Evolutionary conservation across 1,140 invertebrate species (phyloP), one percentile per base, ranked within the genome.

Genomic region (Heliconius hermathena): DNA sequence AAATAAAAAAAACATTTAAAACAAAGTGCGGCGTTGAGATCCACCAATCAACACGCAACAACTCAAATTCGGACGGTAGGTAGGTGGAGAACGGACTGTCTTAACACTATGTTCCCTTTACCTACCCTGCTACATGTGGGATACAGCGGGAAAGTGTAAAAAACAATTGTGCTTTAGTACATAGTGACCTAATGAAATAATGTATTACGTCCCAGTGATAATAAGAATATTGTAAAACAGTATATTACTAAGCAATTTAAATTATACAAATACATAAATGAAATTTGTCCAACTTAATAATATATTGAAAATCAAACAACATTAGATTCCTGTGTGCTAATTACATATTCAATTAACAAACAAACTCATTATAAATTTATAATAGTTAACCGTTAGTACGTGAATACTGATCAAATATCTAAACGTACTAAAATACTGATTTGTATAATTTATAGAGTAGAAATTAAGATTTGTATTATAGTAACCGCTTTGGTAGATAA

Each of bases 291-390:
- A 5, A 57, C 54, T 57, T 22, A 57, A 57, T 57, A 57, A 57
- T 57, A 22, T 57, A 57, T 57, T 57, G 54, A 3, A 57, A 57
- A 57, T 57, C 54, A 57, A 57, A 57, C 54, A 57, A 22, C 54
- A 57, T 22, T 57, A 57, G 54, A 57, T 54, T 54, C 52, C 20
- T 54, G 52, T 54, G 18, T 22, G 54, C 54, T 57, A 57, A 57
- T 57, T 57, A 57, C 54, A 57, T 57, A 57, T 57, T 57, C 54
- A 57, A 57, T 57, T 57, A 57, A 57, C 54, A 57, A 57, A 57
- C 54, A 57, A 57, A 57, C 54, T 57, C 54, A 22, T 57, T 57
- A 57, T 22, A 57, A 57, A 57, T 57, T 57, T 57, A 57, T 57
- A 57, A 57, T 57, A 57, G 20, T 22, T 57, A 57, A n/a, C 54